Evolutionary conservation across 2,113 vertebrate genomes (phyloP).

Genomic region (Rhinoptilus africanus): DNA sequence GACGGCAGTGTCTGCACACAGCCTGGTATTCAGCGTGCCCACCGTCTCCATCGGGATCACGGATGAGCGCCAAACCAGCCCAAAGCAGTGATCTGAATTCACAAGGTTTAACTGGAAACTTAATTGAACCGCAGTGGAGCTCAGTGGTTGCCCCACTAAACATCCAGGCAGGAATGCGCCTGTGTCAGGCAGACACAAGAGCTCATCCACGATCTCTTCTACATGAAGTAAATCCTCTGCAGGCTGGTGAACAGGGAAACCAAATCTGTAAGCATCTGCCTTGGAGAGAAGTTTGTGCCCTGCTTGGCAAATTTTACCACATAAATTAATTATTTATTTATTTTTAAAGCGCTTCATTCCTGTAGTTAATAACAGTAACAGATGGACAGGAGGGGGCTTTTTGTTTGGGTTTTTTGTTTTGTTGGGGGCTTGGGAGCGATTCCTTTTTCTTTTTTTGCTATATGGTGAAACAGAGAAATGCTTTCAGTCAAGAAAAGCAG

Average conservation of each 20-base stretch:
- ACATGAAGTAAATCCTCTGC: not conserved
- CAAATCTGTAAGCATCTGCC: not conserved
- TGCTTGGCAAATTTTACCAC: not conserved
- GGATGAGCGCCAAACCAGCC: not conserved
- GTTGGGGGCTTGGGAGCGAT: not conserved
- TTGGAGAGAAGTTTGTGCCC: not conserved
- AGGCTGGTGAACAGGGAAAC: not conserved
- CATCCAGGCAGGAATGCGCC: not conserved
- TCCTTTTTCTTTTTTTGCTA: not conserved
- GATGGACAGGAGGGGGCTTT: not conserved
- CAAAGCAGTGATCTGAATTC: not conserved
- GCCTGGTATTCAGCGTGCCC: not conserved
- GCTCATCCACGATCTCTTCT: not conserved
- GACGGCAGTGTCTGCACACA: accelerated
- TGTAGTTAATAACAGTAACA: not conserved
- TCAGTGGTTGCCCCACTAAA: not conserved
- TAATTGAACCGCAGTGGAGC: not conserved
- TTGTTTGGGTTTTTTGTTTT: not conserved
- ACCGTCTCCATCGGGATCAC: accelerated
- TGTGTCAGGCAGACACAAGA: not conserved
- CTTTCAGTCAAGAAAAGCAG: not conserved
- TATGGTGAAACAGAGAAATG: not conserved
- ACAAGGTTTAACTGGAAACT: not conserved
- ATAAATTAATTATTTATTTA: not conserved
- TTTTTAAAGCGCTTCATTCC: not conserved